These are phyloP conservation scores for Carcina quercana DNA, from an alignment of 2,888 invertebrate species.

Conservation along the genomic window DNA sequence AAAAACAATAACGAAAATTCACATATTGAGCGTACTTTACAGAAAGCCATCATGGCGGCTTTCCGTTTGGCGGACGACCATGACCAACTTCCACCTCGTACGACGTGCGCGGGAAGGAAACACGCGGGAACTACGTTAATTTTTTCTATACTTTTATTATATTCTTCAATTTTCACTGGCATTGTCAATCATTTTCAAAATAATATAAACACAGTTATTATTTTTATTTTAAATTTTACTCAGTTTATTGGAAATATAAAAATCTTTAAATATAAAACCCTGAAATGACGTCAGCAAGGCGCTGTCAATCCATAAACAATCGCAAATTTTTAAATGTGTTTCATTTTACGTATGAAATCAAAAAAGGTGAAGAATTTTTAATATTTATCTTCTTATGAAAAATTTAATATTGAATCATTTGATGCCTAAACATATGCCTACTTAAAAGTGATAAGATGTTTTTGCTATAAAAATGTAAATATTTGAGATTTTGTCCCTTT, in stretches of 20 bases:
- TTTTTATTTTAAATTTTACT: conserved; percentile 8
- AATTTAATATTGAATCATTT: no score
- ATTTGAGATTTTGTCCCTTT: no score
- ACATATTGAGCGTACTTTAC: conserved; percentile 82
- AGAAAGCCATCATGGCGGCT: conserved; percentile 91
- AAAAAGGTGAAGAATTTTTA: no score
- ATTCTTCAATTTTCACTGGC: conserved; percentile 1
- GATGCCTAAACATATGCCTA: no score
- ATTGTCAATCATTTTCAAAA: conserved; percentile 3
- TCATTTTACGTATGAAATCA: neutral
- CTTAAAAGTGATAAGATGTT: no score
- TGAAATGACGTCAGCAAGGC: conserved; percentile 21
- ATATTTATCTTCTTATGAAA: no score
- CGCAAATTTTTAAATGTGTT: conserved; percentile 1
- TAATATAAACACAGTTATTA: no score
- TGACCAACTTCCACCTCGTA: conserved; percentile 80
- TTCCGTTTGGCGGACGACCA: conserved; percentile 75
- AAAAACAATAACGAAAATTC: conserved; percentile 83
- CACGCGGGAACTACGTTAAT: conserved; percentile 65
- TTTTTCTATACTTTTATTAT: conserved; percentile 30
- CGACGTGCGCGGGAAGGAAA: conserved; percentile 82
- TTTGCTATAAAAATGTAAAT: no score
- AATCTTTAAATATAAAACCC: conserved; percentile 20
- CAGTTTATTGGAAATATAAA: conserved; percentile 2
- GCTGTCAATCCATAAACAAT: conserved; percentile 17